Percentiles rank a stretch among this genome's conserved stretches.
These are phyloP conservation scores for Philereme transversata DNA, from an alignment of 2,888 invertebrate species.

Conservation along the genomic window DNA sequence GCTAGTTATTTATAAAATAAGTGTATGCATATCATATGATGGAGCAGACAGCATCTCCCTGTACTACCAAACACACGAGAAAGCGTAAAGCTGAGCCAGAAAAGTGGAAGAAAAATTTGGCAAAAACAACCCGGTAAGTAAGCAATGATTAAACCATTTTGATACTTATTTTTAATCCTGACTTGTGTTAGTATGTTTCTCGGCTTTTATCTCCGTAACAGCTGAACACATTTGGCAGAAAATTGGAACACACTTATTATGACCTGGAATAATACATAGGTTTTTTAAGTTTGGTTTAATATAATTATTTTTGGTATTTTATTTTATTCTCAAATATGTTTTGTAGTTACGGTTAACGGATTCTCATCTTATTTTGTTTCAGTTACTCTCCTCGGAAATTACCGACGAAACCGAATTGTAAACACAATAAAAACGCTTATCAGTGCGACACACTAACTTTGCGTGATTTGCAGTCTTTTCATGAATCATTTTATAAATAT, in stretches of 20 bases:
- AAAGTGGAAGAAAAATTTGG: neutral
- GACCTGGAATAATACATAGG: neutral
- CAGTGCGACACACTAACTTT: neutral
- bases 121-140: slow-evolving; percentile 14
- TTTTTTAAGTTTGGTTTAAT: slow-evolving; percentile 1
- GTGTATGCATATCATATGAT: neutral
- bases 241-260: neutral
- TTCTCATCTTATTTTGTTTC: no score
- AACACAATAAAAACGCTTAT: neutral
- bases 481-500: no score
- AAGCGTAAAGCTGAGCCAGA: slow-evolving; percentile 6
- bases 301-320: neutral
- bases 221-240: neutral
- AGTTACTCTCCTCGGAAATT: slow-evolving; percentile 1
- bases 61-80: slow-evolving; percentile 7
- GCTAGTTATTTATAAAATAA: slow-evolving; percentile 1
- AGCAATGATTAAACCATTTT: slow-evolving; percentile 6
- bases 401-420: slow-evolving; percentile 1
- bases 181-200: slow-evolving; percentile 3
- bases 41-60: slow-evolving; percentile 12
- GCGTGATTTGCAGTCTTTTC: neutral
- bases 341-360: no score
- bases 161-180: slow-evolving; percentile 2
- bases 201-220: slow-evolving; percentile 1
- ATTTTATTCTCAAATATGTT: no score